A percentile compares a stretch with the other conserved stretches of the same genome.
Conservation (phyloP, 2,113 vertebrate species). For the Pachyramphus minor region DNA sequence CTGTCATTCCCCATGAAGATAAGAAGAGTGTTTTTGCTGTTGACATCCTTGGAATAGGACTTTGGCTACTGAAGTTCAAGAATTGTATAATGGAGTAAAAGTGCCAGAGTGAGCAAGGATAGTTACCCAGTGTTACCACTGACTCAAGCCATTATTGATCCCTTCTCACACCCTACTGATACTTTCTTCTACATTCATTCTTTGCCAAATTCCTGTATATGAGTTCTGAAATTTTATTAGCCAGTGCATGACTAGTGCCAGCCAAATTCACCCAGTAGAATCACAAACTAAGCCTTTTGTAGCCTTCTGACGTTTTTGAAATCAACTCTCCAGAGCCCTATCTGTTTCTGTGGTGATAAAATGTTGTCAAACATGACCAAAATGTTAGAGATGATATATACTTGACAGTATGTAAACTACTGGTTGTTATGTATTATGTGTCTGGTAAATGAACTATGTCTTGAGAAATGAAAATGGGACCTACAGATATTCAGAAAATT, state of each 20-base stretch:
- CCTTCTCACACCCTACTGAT: not conserved
- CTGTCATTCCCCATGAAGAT: not conserved
- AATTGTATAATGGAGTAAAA: not conserved
- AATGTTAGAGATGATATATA: not conserved
- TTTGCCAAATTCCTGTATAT: not conserved
- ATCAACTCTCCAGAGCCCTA: not conserved
- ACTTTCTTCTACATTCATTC: not conserved
- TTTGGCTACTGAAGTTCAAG: not conserved
- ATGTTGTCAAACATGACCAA: not conserved
- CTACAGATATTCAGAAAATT: not conserved
- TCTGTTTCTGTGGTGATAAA: not conserved
- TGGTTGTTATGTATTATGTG: not conserved
- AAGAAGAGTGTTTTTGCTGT: not conserved
- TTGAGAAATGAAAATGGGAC: not conserved
- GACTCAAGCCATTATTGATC: not conserved
- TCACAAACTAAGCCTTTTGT: not conserved
- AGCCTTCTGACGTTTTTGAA: not conserved
- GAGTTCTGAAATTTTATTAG: not conserved
- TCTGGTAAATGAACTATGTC: not conserved
- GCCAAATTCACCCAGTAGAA: not conserved
- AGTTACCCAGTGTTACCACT: not conserved
- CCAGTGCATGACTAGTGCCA: not conserved
- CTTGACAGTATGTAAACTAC: not conserved
- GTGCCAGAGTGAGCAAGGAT: not conserved
- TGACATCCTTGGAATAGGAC: not conserved